phyloP scores from a whole-genome alignment of 2,888 invertebrate species.

The Tridacna gigas region DNA sequence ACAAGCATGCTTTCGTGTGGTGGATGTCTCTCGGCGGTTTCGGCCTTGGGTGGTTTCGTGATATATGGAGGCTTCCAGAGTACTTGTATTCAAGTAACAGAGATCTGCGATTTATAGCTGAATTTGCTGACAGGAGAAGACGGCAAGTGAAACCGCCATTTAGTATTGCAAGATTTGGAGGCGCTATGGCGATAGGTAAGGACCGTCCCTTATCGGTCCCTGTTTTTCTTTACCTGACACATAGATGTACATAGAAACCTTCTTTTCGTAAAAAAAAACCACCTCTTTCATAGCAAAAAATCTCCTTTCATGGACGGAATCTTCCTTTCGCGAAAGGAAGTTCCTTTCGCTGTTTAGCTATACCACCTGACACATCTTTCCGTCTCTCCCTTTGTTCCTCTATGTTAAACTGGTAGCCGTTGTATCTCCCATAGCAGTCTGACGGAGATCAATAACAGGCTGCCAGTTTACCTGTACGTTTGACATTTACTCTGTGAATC shows the following conservation, averaged over 20 bases:
- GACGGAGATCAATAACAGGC: too few species aligned
- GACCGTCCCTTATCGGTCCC: too few species aligned
- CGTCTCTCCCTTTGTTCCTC: not conserved
- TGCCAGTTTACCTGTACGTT: too few species aligned
- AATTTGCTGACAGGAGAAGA: slow-evolving; percentile 88
- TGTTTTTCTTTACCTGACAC: too few species aligned
- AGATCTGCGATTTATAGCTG: slow-evolving; percentile 79
- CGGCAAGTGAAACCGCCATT: slow-evolving; percentile 69
- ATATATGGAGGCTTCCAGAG: slow-evolving; percentile 92
- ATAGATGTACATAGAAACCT: too few species aligned
- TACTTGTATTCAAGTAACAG: slow-evolving; percentile 90
- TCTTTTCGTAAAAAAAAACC: too few species aligned
- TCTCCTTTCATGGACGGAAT: too few species aligned
- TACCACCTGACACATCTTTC: not conserved
- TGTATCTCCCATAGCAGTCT: too few species aligned
- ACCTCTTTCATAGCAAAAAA: too few species aligned
- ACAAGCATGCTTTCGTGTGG: slow-evolving; percentile 95
- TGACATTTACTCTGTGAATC: too few species aligned
- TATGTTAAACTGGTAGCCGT: not conserved
- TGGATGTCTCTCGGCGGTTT: slow-evolving; percentile 93
- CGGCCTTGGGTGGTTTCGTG: slow-evolving; percentile 94
- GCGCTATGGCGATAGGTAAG: slow-evolving; percentile 76
- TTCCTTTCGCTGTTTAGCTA: not conserved
- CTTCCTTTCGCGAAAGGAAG: too few species aligned
- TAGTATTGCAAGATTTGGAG: slow-evolving; percentile 70